phyloP scores from a whole-genome alignment of 2,797 vertebrate species.

The Podarcis lilfordi region DNA sequence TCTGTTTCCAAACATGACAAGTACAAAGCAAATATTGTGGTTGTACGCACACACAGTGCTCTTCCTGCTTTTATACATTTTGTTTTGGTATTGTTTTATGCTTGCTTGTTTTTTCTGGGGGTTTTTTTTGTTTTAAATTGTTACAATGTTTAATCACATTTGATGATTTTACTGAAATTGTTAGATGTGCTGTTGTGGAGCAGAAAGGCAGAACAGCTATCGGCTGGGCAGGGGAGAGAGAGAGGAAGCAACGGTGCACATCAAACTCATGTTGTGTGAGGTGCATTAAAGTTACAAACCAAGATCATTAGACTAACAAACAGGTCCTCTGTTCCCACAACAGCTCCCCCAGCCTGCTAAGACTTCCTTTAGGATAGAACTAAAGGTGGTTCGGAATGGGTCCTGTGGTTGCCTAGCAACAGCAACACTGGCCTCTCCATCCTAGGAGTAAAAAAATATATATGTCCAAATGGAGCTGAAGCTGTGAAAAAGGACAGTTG shows the following conservation, averaged over 20 bases:
- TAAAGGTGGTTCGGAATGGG: not conserved
- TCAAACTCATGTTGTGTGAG: not conserved
- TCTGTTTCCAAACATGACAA: too few species aligned
- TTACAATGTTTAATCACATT: not conserved
- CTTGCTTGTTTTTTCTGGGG: too few species aligned
- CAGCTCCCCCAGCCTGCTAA: not conserved
- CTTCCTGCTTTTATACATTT: slow-evolving; percentile 1
- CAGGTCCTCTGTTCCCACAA: not conserved
- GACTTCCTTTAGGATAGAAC: not conserved
- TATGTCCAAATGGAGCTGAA: not conserved
- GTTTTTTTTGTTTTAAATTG: not conserved
- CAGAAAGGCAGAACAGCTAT: not conserved
- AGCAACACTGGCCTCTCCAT: not conserved
- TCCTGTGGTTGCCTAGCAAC: slow-evolving; percentile 17
- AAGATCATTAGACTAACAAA: not conserved
- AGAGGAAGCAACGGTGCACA: too few species aligned
- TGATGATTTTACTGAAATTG: not conserved
- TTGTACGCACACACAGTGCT: not conserved
- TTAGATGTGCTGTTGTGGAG: not conserved
- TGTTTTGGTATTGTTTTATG: not conserved
- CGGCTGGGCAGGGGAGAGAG: too few species aligned
- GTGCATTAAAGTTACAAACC: not conserved
- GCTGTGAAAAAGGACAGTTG: not conserved
- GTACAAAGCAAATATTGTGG: not conserved
- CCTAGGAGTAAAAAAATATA: too few species aligned